phyloP scores from a whole-genome alignment of 2,113 vertebrate species.

The Corydoras maculifer region DNA sequence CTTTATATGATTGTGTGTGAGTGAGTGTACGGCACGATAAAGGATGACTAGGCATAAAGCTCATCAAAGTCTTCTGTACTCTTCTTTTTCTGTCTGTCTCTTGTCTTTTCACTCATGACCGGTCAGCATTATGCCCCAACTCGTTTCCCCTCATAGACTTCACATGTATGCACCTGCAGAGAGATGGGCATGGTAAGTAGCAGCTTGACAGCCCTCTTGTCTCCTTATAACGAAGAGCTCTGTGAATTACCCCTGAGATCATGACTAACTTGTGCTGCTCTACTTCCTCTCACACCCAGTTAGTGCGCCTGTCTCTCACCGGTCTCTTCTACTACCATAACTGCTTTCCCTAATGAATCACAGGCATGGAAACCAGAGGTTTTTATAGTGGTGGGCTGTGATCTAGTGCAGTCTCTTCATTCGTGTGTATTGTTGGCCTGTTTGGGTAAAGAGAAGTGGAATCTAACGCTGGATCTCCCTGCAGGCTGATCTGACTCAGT shows the following conservation, averaged over 20 bases:
- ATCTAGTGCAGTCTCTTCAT: conserved; percentile 29
- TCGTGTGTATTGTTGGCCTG: conserved; percentile 2
- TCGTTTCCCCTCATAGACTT: conserved; percentile 97
- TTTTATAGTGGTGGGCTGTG: conserved; percentile 22
- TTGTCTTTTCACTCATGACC: conserved; percentile 46
- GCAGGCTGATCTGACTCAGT: neutral
- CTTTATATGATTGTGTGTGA: conserved; percentile 41
- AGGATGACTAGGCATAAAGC: conserved; percentile 63
- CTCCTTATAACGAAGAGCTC: conserved; percentile 47
- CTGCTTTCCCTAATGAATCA: conserved; percentile 8
- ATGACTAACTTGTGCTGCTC: conserved; percentile 14
- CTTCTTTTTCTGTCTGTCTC: conserved; percentile 49
- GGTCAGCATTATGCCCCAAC: conserved; percentile 85
- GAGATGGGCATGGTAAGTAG: conserved; percentile 91
- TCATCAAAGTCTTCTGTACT: conserved; percentile 78
- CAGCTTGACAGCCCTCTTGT: conserved; percentile 47
- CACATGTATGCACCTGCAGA: conserved; percentile 98
- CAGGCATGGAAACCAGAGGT: conserved; percentile 12
- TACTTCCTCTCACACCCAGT: conserved; percentile 12
- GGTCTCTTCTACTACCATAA: conserved; percentile 14
- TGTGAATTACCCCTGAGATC: conserved; percentile 11
- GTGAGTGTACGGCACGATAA: conserved; percentile 25
- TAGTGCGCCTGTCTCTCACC: conserved; percentile 17
- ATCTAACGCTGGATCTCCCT: conserved; percentile 10
- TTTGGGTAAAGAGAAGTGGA: neutral